phyloP scores from a whole-genome alignment of 1,140 invertebrate species.

The Aphelinus certus region DNA sequence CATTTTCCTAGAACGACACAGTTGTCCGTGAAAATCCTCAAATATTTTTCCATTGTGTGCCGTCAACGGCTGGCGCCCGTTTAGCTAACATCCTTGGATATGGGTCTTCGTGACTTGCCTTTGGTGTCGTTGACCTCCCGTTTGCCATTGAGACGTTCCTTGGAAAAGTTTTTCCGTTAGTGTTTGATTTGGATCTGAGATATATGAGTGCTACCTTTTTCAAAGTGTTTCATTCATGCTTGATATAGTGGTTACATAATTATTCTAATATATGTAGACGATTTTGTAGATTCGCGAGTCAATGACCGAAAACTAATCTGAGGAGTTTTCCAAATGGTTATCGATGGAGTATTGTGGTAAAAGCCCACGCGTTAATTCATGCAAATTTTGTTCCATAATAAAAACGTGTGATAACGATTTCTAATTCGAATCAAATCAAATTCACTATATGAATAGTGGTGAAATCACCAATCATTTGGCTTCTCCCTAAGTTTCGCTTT shows the following conservation, averaged over 20 bases:
- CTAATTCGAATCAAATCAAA: background rate
- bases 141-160: slow-evolving; percentile 1
- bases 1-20: background rate
- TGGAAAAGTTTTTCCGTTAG: background rate
- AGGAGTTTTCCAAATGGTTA: background rate
- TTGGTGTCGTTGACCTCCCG: slow-evolving; percentile 11
- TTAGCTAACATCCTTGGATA: background rate
- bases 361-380: background rate
- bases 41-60: background rate
- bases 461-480: too few relatives aligned
- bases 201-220: too few relatives aligned
- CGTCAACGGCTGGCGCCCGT: background rate
- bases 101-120: background rate
- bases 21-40: slow-evolving; percentile 2
- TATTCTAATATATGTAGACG: too few relatives aligned
- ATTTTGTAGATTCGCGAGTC: background rate
- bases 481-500: too few relatives aligned
- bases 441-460: background rate
- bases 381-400: background rate
- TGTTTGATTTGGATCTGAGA: too few relatives aligned
- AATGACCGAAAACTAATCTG: background rate
- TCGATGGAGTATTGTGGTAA: background rate
- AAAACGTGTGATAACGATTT: background rate
- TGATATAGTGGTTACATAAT: too few relatives aligned
- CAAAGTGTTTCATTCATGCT: too few relatives aligned